Conservation (phyloP, 92 coral and sea anemone genomes). For the Phenganax subtilis region DNA sequence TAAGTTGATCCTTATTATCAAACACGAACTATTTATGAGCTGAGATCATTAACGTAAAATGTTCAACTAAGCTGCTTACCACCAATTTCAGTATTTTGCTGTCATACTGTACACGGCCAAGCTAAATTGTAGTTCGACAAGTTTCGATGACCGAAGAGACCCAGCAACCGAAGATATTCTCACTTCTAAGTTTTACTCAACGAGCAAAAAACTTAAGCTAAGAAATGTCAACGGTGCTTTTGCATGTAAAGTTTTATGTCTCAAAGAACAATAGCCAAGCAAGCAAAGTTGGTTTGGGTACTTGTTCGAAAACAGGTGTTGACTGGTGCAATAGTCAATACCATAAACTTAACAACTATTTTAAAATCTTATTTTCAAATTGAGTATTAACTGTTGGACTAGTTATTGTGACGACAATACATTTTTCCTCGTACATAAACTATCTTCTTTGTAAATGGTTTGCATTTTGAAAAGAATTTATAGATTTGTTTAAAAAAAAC, state of each 20-base stretch:
- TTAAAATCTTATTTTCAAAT: not conserved
- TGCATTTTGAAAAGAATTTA: not conserved
- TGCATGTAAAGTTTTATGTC: conserved; percentile 33
- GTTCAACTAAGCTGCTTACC: conserved; percentile 11
- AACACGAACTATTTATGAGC: conserved; percentile 7
- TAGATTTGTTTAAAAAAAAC: not conserved
- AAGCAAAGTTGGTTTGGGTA: conserved; percentile 10
- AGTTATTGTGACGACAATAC: not conserved
- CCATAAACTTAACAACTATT: not conserved
- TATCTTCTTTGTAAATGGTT: not conserved
- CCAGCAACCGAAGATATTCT: conserved; percentile 3
- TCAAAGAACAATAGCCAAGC: conserved; percentile 26
- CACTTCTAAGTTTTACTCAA: conserved; percentile 1
- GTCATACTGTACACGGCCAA: conserved; percentile 18
- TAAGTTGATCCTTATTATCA: not conserved
- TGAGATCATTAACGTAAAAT: conserved; percentile 4
- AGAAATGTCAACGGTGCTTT: conserved; percentile 7
- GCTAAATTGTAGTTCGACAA: not conserved
- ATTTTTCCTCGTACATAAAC: not conserved
- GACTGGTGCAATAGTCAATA: conserved; percentile 29
- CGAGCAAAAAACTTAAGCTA: not conserved
- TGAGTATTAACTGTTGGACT: not conserved
- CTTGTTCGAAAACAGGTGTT: conserved; percentile 24
- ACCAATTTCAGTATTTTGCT: conserved; percentile 1
- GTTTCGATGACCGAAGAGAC: not conserved